phyloP scores from a whole-genome alignment of 2,797 vertebrate species.

The Enteromius paludinosus region DNA sequence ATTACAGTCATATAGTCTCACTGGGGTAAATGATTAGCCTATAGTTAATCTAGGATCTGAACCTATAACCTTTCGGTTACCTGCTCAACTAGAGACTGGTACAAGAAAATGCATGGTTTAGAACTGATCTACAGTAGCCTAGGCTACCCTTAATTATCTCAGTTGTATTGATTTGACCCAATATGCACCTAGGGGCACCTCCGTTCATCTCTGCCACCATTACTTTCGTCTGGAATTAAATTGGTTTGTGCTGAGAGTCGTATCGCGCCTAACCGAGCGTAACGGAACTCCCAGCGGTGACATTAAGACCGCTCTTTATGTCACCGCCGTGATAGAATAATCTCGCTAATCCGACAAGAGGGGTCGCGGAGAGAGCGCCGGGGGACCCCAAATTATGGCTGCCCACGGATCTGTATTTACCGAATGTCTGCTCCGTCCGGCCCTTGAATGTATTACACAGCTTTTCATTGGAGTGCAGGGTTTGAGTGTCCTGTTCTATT shows the following conservation, averaged over 20 bases:
- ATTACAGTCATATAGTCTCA: not conserved
- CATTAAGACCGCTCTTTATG: slow-evolving; percentile 89
- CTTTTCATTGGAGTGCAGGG: slow-evolving; percentile 77
- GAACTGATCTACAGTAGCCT: slow-evolving; percentile 22
- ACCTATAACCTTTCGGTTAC: not conserved
- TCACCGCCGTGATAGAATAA: slow-evolving; percentile 86
- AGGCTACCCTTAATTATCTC: slow-evolving; percentile 20
- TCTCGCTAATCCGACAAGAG: slow-evolving; percentile 86
- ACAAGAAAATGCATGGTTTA: slow-evolving; percentile 9
- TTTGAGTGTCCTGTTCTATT: slow-evolving; percentile 65
- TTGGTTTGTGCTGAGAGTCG: slow-evolving; percentile 81
- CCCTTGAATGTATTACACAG: slow-evolving; percentile 84
- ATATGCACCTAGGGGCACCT: slow-evolving; percentile 64
- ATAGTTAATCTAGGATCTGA: not conserved
- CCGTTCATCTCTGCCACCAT: slow-evolving; percentile 69
- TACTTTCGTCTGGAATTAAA: slow-evolving; percentile 76
- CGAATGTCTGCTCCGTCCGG: slow-evolving; percentile 80
- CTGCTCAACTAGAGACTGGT: not conserved
- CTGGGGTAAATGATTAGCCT: not conserved
- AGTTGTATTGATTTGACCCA: slow-evolving; percentile 48
- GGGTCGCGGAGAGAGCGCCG: slow-evolving; percentile 77
- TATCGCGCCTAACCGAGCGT: slow-evolving; percentile 81
- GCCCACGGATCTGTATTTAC: slow-evolving; percentile 94
- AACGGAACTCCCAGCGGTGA: slow-evolving; percentile 84
- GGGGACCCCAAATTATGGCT: slow-evolving; percentile 90